Evolutionary conservation across 2,888 invertebrate species (phyloP), one percentile per base, ranked within the genome.

Genomic region (Ariolimax columbianus): DNA sequence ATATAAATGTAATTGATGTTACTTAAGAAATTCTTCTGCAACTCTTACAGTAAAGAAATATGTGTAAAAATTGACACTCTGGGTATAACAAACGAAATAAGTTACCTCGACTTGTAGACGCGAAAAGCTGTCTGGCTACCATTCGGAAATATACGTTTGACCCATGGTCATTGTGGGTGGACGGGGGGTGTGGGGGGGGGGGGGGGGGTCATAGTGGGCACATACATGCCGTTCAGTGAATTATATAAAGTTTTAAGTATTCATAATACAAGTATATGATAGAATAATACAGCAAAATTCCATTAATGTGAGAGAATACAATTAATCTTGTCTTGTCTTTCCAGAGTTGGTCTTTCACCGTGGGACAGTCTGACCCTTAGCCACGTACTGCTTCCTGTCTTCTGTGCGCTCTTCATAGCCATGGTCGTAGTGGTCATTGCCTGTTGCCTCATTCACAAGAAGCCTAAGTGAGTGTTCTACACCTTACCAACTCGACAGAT

Each of bases 401-500:
- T 77, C n/a, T 77, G 83, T 36, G 83, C 83, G 19, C 33, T 75
- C 3, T 83, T 83, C 36, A 83, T 83, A 36, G n/a, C 77, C 0
- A 17, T 68, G 2, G 83, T 83, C 51, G 26, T 83, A 23, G 23
- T 83, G 11, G 77, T 83, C 55, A 83, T 83, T 51, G 83, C 83
- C 33, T 83, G 77, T 30, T 83, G 83, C 59, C 77, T 83, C 26
- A 83, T 83, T 68, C 73, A 83, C 14, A 77, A 55, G 17, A 83
- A 83, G 38, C 26, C 77, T 0, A 83, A 77, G 83, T 83, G 33
- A 83, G 83, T 75, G 6, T 55, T 55, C 9, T 23, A 23, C 23
- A 55, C 23, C 23, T 55, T 17, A 55, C 3, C 55, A 55, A 11
- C 9, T 55, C 17, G 47, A 11, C 17, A 55, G 3, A 55, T 55